Evolutionary conservation across 2,113 vertebrate species (phyloP), one percentile per base, ranked within the genome.

Genomic region (Sinosuthora webbiana): DNA sequence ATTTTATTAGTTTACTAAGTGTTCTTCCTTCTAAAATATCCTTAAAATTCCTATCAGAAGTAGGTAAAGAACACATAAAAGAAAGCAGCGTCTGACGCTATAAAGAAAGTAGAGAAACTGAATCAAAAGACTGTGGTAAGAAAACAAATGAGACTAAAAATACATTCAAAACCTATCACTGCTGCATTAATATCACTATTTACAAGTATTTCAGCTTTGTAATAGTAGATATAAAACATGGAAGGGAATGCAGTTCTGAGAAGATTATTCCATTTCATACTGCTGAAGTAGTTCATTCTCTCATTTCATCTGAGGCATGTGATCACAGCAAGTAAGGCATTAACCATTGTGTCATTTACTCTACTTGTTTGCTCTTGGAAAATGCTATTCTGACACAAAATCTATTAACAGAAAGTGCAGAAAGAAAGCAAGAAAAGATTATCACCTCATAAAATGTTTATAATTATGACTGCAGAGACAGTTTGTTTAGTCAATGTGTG

Each of bases 361-460:
- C 22, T 28, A 11, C 47, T 65, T 83, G 24, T 67, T 21, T 63
- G 44, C 62, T 68, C 33, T 44, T 56, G 9, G 20, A 78, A 87
- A 92, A 90, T 11, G 11, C 21, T 81, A 52, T 41, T 71, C 41
- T 63, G 69, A 37, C 30, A 68, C 27, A 89, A 50, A 77, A 88
- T 59, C 80, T 81, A 81, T 65, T 74, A 83, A 71, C 14, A 45
- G 39, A 68, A 81, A 68, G 30, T 4, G 56, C 27, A 93, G 69
- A 75, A 89, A 84, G 52, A 13, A 92, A 75, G 44, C 5, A 69
- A 71, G 28, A 44, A 80, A 77, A 83, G 2, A 92, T 87, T 81
- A 92, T 52, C n/a, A 68, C 49, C 52, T 92, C 91, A 91, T 95
- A 82, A 96, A 94, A 91, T 41, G 39, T 94, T 92, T 60, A 90